Percentiles rank a stretch among this genome's conserved stretches.
Evolutionary conservation across 2,888 invertebrate species (phyloP).

Genomic region (Achlya flavicornis): DNA sequence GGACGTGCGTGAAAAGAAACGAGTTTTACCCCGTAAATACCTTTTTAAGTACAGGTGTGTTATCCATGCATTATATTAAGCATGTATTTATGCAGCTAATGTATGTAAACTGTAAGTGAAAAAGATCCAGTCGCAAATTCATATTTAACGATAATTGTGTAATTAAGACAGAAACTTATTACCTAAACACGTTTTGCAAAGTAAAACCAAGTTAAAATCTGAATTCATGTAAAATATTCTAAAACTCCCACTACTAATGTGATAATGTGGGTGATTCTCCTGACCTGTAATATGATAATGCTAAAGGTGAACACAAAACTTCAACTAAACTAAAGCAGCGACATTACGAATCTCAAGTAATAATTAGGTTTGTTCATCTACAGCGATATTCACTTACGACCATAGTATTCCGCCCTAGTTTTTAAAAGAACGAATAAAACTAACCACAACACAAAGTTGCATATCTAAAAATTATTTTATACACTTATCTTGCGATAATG

Average conservation of each 20-base stretch:
- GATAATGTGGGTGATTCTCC: neutral
- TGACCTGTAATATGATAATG: constrained; percentile 4
- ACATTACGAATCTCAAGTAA: neutral
- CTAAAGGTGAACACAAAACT: constrained; percentile 1
- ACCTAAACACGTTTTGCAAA: neutral
- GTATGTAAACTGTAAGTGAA: neutral
- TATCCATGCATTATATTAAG: neutral
- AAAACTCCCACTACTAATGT: neutral
- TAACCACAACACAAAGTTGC: neutral
- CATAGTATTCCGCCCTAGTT: neutral
- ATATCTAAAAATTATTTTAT: neutral
- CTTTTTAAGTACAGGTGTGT: neutral
- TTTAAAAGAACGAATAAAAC: neutral
- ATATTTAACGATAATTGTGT: neutral
- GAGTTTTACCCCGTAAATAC: neutral
- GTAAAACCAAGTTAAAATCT: neutral
- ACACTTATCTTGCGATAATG: constrained; percentile 15
- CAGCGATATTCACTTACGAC: neutral
- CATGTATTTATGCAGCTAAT: neutral
- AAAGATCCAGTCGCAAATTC: too few relatives aligned
- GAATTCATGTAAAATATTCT: neutral
- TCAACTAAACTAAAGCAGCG: neutral
- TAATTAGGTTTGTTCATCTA: neutral
- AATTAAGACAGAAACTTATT: neutral
- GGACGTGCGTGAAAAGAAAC: neutral